Evolutionary conservation across 2,888 invertebrate genomes (phyloP).

Genomic region (Polydesmus complanatus): DNA sequence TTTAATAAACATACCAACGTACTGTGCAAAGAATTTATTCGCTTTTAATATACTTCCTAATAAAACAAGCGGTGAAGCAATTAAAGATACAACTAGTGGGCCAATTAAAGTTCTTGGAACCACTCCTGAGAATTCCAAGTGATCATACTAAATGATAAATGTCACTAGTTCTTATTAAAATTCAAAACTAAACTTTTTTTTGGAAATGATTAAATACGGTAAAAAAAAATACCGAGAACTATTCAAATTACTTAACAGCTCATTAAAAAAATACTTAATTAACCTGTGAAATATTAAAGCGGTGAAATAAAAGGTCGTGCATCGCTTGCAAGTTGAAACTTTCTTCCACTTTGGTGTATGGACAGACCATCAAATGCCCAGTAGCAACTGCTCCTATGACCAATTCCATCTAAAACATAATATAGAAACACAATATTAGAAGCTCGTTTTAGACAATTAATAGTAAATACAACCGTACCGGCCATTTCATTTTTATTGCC

Average conservation of each 20-base stretch:
- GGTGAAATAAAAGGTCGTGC: slow-evolving; percentile 87
- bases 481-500: too few relatives aligned
- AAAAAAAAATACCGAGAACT: slow-evolving; percentile 9
- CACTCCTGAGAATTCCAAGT: slow-evolving; percentile 91
- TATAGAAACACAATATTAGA: too few relatives aligned
- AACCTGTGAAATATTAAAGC: slow-evolving; percentile 70
- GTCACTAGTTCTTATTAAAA: neutral
- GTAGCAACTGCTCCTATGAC: slow-evolving; percentile 19
- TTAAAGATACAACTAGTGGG: slow-evolving; percentile 60
- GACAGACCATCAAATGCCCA: slow-evolving; percentile 70
- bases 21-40: slow-evolving; percentile 77
- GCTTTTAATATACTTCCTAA: slow-evolving; percentile 51
- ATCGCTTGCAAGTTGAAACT: slow-evolving; percentile 97
- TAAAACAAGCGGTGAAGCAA: slow-evolving; percentile 61
- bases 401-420: slow-evolving; percentile 32
- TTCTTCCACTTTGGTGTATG: slow-evolving; percentile 98
- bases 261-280: slow-evolving; percentile 20
- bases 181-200: neutral
- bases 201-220: too few relatives aligned
- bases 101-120: slow-evolving; percentile 95
- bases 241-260: neutral
- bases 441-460: too few relatives aligned
- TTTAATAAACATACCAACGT: slow-evolving; percentile 74
- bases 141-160: slow-evolving; percentile 65
- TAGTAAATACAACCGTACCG: too few relatives aligned